Evolutionary conservation across 37 sponge, comb jelly and placozoan genomes (phyloP).

Genomic region (Crambe crambe): DNA sequence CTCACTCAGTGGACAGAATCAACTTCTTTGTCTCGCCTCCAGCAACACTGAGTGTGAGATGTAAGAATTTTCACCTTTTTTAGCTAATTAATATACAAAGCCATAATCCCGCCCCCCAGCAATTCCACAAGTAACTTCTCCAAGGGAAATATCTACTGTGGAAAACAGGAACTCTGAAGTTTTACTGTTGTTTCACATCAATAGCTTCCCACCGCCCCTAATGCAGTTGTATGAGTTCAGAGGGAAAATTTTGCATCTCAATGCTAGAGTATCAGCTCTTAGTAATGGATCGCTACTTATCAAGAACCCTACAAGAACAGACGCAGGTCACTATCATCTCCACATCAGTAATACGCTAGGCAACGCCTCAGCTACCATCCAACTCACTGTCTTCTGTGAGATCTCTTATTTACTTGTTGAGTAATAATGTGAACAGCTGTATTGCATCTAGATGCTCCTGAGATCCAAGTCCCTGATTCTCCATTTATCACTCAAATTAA

Average conservation of each 20-base stretch:
- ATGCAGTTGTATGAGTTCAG: neutral
- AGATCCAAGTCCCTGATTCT: neutral
- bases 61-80: neutral
- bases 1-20: neutral
- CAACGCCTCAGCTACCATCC: neutral
- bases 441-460: constrained; percentile 11
- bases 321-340: neutral
- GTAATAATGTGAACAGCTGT: too few species aligned
- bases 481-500: constrained; percentile 15
- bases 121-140: constrained; percentile 4
- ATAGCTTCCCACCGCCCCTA: neutral
- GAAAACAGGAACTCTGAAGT: neutral
- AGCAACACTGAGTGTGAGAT: neutral
- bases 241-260: neutral
- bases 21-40: constrained; percentile 7
- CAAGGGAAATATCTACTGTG: neutral
- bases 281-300: constrained; percentile 3
- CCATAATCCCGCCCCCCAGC: too few species aligned
- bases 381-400: constrained; percentile 19
- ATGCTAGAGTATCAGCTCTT: neutral
- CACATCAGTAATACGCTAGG: neutral
- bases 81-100: neutral
- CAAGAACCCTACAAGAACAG: neutral
- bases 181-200: neutral
- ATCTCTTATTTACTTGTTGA: too few species aligned